phyloP scores from a whole-genome alignment of 1,140 invertebrate genomes.

The Delia radicum region DNA sequence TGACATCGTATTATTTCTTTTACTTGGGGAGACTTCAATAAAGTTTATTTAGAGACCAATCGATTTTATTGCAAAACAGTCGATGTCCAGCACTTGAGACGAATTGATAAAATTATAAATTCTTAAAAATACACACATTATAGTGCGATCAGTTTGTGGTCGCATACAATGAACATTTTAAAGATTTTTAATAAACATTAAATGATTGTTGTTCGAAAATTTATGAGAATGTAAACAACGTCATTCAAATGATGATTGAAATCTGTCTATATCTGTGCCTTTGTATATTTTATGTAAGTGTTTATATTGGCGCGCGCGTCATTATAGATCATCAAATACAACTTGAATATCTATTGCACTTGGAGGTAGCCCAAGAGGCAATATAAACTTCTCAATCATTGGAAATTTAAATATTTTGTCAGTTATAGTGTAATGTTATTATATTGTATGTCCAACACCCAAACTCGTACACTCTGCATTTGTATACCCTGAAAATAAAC shows the following conservation, averaged over 20 bases:
- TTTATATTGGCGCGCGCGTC: background rate
- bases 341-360: background rate
- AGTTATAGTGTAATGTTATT: background rate
- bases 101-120: background rate
- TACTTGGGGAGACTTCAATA: too few species aligned
- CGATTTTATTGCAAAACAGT: background rate
- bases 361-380: background rate
- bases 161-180: too few species aligned
- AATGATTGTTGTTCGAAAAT: background rate
- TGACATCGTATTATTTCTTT: too few species aligned
- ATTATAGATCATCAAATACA: background rate
- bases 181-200: background rate
- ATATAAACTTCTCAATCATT: background rate
- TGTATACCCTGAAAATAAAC: background rate
- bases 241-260: background rate
- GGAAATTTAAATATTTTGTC: conserved; percentile 1
- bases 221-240: background rate
- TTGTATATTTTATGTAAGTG: background rate
- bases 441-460: background rate
- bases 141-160: too few species aligned
- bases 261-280: background rate
- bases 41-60: background rate
- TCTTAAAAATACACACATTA: too few species aligned
- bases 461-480: background rate
- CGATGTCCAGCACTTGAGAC: background rate